These are phyloP conservation scores for Sprattus sprattus DNA, from an alignment of 2,113 vertebrate genomes.

Conservation along the genomic window DNA sequence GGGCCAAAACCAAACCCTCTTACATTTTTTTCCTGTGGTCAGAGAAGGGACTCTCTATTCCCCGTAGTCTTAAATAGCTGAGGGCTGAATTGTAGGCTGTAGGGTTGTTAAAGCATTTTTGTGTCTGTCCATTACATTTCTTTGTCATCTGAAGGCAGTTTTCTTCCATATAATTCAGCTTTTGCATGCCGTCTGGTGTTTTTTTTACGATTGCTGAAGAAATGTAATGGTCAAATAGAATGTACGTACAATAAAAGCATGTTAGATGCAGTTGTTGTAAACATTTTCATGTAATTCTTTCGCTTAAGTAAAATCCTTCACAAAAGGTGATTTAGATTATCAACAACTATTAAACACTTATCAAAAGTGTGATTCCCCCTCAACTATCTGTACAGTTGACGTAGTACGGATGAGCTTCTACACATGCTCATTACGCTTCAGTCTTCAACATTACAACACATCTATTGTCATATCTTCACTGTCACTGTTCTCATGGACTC, in stretches of 20 bases:
- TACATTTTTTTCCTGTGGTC: constrained; percentile 3
- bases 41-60: neutral
- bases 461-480: neutral
- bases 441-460: neutral
- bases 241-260: neutral
- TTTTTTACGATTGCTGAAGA: neutral
- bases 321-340: neutral
- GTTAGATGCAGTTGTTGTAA: neutral
- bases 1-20: neutral
- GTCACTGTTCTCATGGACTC: neutral
- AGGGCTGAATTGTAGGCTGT: neutral
- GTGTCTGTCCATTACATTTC: neutral
- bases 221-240: neutral
- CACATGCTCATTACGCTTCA: neutral
- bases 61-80: neutral
- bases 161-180: neutral
- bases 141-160: neutral
- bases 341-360: neutral
- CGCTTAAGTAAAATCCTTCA: neutral
- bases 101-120: neutral
- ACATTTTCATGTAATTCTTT: neutral
- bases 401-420: neutral
- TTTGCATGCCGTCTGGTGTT: neutral
- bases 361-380: neutral
- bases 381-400: too few relatives aligned